These are phyloP conservation scores for Probosciger aterrimus DNA, from an alignment of 2,113 vertebrate species.

Conservation along the genomic window DNA sequence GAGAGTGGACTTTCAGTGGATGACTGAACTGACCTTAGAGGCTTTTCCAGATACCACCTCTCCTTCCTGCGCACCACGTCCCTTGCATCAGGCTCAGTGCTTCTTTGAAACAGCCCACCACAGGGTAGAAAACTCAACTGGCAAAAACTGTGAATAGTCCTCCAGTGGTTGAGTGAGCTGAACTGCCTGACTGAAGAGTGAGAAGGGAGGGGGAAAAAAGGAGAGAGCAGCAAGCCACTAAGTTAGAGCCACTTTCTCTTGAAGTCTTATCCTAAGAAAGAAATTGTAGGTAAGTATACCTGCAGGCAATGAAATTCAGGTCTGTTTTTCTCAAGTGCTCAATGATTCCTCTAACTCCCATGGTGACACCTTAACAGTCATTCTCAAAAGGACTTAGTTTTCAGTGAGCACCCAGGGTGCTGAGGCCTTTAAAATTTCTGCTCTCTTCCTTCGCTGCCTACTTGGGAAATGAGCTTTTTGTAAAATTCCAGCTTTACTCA, in stretches of 20 bases:
- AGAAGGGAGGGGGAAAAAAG: slow-evolving; percentile 30
- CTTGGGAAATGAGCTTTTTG: slow-evolving; percentile 50
- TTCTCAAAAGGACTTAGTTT: slow-evolving; percentile 56
- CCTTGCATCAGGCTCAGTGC: background rate
- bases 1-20: background rate
- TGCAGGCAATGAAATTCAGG: slow-evolving; percentile 54
- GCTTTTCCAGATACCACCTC: background rate
- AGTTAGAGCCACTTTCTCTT: slow-evolving; percentile 60
- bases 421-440: slow-evolving; percentile 49
- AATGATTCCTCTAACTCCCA: slow-evolving; percentile 40
- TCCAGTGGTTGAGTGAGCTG: slow-evolving; percentile 2
- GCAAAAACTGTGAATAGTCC: background rate
- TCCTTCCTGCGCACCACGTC: background rate
- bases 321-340: slow-evolving; percentile 59
- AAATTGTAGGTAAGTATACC: slow-evolving; percentile 53
- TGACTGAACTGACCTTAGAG: background rate
- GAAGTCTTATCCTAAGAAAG: slow-evolving; percentile 63
- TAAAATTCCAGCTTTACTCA: slow-evolving; percentile 41
- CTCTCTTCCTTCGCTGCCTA: slow-evolving; percentile 25
- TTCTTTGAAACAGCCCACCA: background rate
- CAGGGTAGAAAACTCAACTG: background rate
- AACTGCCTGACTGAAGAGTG: slow-evolving; percentile 25
- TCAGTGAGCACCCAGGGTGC: slow-evolving; percentile 57
- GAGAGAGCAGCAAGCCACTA: slow-evolving; percentile 9
- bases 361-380: slow-evolving; percentile 44